Percentiles rank a stretch among this genome's conserved stretches.
These are phyloP conservation scores for Bradypus variegatus DNA, from an alignment of 2,797 vertebrate species.

Conservation along the genomic window DNA sequence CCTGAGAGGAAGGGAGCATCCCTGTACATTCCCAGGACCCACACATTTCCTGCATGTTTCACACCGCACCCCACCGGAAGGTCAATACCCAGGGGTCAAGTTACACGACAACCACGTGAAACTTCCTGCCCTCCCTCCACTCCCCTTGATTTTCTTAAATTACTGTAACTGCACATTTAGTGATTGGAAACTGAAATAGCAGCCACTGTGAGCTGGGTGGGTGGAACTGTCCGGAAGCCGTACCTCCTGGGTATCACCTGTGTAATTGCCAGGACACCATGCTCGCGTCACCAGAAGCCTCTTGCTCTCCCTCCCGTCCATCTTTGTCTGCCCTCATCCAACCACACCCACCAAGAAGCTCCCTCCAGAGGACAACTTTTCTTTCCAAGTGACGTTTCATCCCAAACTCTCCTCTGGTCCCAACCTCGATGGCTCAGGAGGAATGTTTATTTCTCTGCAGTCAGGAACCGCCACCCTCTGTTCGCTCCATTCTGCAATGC, in stretches of 20 bases:
- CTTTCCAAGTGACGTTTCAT: neutral
- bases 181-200: neutral
- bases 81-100: neutral
- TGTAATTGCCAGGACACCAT: no score
- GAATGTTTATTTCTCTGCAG: neutral
- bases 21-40: neutral
- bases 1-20: neutral
- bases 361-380: neutral
- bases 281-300: neutral
- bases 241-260: neutral
- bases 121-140: neutral
- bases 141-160: neutral
- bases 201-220: neutral
- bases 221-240: neutral
- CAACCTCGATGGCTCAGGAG: neutral
- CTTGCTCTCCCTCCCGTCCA: fast-evolving
- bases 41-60: neutral
- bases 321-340: neutral
- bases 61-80: neutral
- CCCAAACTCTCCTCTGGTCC: neutral
- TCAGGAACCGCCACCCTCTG: neutral
- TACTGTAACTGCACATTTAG: neutral
- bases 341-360: no score
- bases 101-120: neutral
- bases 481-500: neutral